Evolutionary conservation across 2,888 invertebrate genomes (phyloP), one percentile per base, ranked within the genome.

Genomic region (Cataglyphis livida): DNA sequence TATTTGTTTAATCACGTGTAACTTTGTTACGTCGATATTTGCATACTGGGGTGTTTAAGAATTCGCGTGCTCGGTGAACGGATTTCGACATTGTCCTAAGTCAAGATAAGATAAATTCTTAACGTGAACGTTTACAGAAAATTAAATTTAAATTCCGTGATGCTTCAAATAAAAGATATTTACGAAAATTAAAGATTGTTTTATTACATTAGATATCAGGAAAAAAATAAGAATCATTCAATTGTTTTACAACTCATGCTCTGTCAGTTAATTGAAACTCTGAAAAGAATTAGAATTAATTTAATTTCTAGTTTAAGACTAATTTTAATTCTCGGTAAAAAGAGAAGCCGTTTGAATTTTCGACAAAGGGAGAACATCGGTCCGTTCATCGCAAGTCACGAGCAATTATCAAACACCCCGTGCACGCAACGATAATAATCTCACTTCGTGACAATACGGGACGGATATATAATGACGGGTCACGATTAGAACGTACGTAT

Each of bases 401-500:
- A 21, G 4, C 41, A 51, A 18, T 79, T 79, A 44, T 59, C 35
- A 71, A 79, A 79, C 44, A 70, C 44, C 18, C 44, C 59, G 21
- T 32, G 6, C 64, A 71, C 18, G 79, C 64, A 78, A 48, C 25
- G 68, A 38, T 76, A 84, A 81, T 74, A 88, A 61, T 83, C 71
- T 62, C 35, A 73, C 41, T 76, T 71, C 38, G 38, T 61, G 57
- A 66, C 81, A 81, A 84, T 82, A 64, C 54, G 59, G 61, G 32
- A 78, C 35, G 57, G 12, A 61, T n/a, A 51, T 51, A 62, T 83
- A 81, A 81, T 85, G 59, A 57, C 64, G 18, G 81, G 81, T 83
- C 79, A 79, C 65, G 84, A 83, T 89, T 84, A 79, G 44, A 79
- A 70, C 59, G 59, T 35, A 70, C 18, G 70, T 6, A 79, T 70